A percentile compares a stretch with the other conserved stretches of the same genome.
Conservation (phyloP, 2,113 vertebrate species). For the Burhinus oedicnemus region DNA sequence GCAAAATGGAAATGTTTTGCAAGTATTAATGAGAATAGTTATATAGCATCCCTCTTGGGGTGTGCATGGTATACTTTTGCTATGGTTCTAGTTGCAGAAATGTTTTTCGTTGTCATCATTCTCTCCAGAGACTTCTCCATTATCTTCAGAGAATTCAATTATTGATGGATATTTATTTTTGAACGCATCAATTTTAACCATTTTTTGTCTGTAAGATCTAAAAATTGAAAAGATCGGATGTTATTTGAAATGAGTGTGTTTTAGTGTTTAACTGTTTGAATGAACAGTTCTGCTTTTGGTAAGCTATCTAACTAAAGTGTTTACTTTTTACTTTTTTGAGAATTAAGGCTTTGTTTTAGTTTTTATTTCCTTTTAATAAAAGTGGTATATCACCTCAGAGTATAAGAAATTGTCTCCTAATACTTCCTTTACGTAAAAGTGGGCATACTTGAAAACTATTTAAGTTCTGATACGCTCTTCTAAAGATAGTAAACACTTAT, state of each 20-base stretch:
- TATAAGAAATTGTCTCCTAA: background rate
- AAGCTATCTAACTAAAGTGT: background rate
- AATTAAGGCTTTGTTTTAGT: background rate
- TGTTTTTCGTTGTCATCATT: background rate
- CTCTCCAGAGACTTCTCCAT: background rate
- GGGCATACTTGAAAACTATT: background rate
- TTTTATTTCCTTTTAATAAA: background rate
- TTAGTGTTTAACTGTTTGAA: background rate
- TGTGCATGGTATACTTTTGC: background rate
- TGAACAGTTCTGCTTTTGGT: background rate
- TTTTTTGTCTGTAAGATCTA: background rate
- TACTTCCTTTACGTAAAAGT: background rate
- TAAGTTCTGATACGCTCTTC: background rate
- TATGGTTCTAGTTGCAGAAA: background rate
- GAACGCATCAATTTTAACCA: background rate
- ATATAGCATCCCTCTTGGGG: background rate
- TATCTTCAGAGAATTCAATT: background rate
- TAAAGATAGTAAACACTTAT: background rate
- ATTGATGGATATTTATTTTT: background rate
- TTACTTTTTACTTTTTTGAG: background rate
- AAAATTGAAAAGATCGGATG: background rate
- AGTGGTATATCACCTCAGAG: background rate
- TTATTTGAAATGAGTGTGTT: background rate
- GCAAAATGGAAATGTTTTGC: background rate
- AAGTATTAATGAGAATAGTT: background rate